Evolutionary conservation across 2,113 vertebrate species (phyloP).

Genomic region (Pomatostomus ruficeps): DNA sequence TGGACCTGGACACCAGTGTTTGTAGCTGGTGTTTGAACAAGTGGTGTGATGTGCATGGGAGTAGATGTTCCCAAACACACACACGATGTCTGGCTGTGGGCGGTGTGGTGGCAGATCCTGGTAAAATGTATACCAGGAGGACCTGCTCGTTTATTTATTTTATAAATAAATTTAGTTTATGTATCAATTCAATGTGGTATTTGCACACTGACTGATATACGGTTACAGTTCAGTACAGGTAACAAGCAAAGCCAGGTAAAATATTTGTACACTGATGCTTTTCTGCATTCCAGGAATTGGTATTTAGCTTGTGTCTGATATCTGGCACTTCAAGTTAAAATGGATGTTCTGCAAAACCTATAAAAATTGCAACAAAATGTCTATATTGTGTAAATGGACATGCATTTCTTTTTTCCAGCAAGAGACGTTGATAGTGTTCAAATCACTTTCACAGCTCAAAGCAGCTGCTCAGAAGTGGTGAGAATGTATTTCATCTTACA

Average conservation of each 20-base stretch:
- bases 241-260: not conserved
- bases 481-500: conserved; percentile 1
- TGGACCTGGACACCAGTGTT: not conserved
- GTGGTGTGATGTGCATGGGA: not conserved
- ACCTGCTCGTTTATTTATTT: not conserved
- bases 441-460: not conserved
- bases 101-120: not conserved
- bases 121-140: not conserved
- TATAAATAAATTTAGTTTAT: no score
- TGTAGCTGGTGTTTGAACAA: not conserved
- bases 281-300: not conserved
- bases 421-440: conserved; percentile 9
- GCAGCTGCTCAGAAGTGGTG: not conserved
- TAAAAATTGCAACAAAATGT: not conserved
- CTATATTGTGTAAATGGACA: not conserved
- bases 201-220: not conserved
- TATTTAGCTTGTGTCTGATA: not conserved
- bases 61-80: not conserved
- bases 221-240: not conserved
- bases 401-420: not conserved
- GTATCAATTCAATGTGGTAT: not conserved
- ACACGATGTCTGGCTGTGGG: fast-evolving
- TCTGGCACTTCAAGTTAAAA: not conserved
- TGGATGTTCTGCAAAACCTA: not conserved
- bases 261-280: not conserved